phyloP scores from a whole-genome alignment of 2,888 invertebrate genomes.

The Drosophila robusta region DNA sequence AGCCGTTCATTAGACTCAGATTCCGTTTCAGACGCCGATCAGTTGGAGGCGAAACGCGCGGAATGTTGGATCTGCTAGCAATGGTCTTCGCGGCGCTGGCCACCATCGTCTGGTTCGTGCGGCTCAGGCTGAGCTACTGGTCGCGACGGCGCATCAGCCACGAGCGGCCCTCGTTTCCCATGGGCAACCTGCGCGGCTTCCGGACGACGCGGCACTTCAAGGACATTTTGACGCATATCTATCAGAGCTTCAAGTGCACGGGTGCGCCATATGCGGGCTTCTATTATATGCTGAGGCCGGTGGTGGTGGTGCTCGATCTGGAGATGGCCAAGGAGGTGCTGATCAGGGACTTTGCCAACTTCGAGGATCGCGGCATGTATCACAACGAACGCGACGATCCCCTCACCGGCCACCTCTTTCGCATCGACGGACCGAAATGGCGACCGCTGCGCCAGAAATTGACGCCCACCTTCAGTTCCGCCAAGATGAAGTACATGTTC shows the following conservation, averaged over 20 bases:
- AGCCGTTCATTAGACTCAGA: background rate
- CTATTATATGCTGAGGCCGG: constrained; percentile 70
- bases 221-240: constrained; percentile 62
- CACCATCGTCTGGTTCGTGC: constrained; percentile 62
- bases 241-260: constrained; percentile 48
- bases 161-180: constrained; percentile 60
- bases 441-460: constrained; percentile 84
- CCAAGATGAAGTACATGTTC: constrained; percentile 86
- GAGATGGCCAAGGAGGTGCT: constrained; percentile 70
- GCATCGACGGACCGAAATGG: constrained; percentile 83
- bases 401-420: constrained; percentile 79
- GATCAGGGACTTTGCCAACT: constrained; percentile 75
- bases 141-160: constrained; percentile 58
- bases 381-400: constrained; percentile 83
- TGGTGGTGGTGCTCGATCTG: constrained; percentile 68
- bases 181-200: constrained; percentile 65
- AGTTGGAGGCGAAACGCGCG: constrained; percentile 49
- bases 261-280: constrained; percentile 72
- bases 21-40: constrained; percentile 3
- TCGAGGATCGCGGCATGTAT: constrained; percentile 81
- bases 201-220: constrained; percentile 53
- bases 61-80: constrained; percentile 67
- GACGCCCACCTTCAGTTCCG: constrained; percentile 85
- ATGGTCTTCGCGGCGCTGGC: constrained; percentile 56
- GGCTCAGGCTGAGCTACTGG: constrained; percentile 69